Base-by-base conservation (phyloP, 2,113 vertebrate species). In the Promerops cafer region DNA sequence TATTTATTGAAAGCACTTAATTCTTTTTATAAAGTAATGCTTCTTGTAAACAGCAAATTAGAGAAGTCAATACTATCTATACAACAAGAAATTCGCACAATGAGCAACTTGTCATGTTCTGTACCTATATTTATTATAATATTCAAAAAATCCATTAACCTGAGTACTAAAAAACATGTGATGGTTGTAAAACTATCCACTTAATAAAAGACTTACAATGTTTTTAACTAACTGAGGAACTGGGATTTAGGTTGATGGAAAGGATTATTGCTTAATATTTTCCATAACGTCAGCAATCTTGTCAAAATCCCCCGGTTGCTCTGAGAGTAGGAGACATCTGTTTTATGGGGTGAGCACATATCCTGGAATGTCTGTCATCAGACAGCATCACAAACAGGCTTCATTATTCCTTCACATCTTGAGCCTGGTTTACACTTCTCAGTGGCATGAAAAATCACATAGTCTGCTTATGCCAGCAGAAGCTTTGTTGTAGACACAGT, bases 191-290 rank as follows among this genome's bases (percentile, higher is more conserved):
- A 98, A 90, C 87, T 92, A 83, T 79, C 65, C 60, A 75, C 20
- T 81, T 81, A 94, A 82, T 85, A 96, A 89, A 95, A 94, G 50
- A 70, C 64, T 92, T 94, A 83, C 44, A 94, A 87, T 90, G 69
- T 83, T 85, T 96, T 90, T 92, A 96, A 78, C 54, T 72, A 94
- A 75, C 84, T 95, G 78, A 94, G 37, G 70, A 94, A 84, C 89
- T 95, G 74, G 35, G 70, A 97, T 92, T 91, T 91, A 91, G n/a
- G 49, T 83, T 90, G 87, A 83, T 92, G 79, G 78, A 92, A 90
- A 64, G 77, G 78, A 93, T 89, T 94, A 93, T 94, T 96, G 84
- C 89, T 88, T 91, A 93, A 94, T 85, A 92, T 95, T 96, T 97
- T 96, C 91, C 23, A 2, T 94, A 92, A 89, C 12, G 7, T 85